Evolutionary conservation across 2,797 vertebrate species (phyloP), one percentile per base, ranked within the genome.

Genomic region (Merluccius polli): DNA sequence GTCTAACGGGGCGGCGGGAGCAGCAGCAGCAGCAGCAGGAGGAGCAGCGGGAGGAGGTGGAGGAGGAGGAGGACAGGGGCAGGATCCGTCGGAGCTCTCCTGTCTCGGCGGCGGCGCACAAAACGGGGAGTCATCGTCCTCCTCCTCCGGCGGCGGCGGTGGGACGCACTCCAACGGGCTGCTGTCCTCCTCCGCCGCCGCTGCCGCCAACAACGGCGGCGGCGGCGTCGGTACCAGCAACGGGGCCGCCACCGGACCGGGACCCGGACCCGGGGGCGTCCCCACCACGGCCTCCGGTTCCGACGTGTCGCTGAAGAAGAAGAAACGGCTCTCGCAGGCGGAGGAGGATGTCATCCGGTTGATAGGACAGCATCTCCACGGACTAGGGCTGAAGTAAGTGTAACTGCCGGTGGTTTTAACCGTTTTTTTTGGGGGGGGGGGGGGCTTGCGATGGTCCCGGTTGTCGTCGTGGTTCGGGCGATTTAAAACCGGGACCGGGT

Each of bases 291-390:
- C 94, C 79, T 92, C 95, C 77, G 89, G 92, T 71, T 93, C 93
- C 80, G 93, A 94, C 77, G 90, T 94, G 44, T 95, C 94, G 74
- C 85, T 96, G 85, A 98, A 98, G 89, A 98, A 98, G 93, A 98
- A 97, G 90, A 98, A 98, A 91, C 93, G 97, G 78, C 95, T 99
- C 73, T 96, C 96, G 73, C 97, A 97, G 91, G 95, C 96, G 36
- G 97, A 99, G 78, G 97, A 99, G 93, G 98, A 99, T 93, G 96
- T 98, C 91, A 98, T 99, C 89, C 94, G 98, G 89, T 95, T 99
- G 83, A 98, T 99, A 92, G 98, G 98, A 85, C 98, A 99, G 92
- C 98, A 99, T 94, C 95, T 99, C 76, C 95, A 98, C 85, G 96
- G 97, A 85, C 92, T 99, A 77, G 98, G 98, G 89, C 95, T 99